A percentile compares a stretch with the other conserved stretches of the same genome.
Evolutionary conservation across 1,140 invertebrate genomes (phyloP).

Genomic region (Neomicropteryx cornuta): DNA sequence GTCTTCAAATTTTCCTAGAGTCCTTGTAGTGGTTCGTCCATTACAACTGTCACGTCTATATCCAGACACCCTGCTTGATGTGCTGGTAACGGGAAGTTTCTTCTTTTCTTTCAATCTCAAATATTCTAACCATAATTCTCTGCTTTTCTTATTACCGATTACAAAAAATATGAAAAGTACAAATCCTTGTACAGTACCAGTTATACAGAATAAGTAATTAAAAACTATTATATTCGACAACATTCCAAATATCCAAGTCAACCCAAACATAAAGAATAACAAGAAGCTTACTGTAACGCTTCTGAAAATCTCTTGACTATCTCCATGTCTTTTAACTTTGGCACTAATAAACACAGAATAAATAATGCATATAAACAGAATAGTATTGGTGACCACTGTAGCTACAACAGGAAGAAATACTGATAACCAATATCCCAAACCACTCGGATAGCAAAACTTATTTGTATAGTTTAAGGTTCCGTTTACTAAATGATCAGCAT

Average conservation of each 20-base stretch:
- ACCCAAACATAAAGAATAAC: constrained; percentile 37
- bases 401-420: constrained; percentile 33
- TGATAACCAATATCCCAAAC: constrained; percentile 31
- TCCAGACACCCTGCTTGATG: constrained; percentile 27
- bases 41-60: constrained; percentile 19
- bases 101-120: constrained; percentile 33
- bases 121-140: constrained; percentile 37
- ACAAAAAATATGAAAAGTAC: constrained; percentile 42
- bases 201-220: constrained; percentile 39
- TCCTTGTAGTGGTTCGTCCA: constrained; percentile 10
- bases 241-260: constrained; percentile 39
- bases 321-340: constrained; percentile 33
- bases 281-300: constrained; percentile 36
- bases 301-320: constrained; percentile 29
- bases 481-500: constrained; percentile 26
- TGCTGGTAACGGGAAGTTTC: constrained; percentile 33
- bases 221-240: constrained; percentile 28
- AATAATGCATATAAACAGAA: constrained; percentile 36
- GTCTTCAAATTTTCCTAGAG: constrained; percentile 26
- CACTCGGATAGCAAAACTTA: constrained; percentile 35
- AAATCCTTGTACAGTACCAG: constrained; percentile 39
- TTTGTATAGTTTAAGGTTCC: constrained; percentile 21
- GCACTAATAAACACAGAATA: constrained; percentile 35
- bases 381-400: constrained; percentile 33
- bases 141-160: constrained; percentile 37